Conservation (phyloP, 2,797 vertebrate genomes). For the Pterois miles region DNA sequence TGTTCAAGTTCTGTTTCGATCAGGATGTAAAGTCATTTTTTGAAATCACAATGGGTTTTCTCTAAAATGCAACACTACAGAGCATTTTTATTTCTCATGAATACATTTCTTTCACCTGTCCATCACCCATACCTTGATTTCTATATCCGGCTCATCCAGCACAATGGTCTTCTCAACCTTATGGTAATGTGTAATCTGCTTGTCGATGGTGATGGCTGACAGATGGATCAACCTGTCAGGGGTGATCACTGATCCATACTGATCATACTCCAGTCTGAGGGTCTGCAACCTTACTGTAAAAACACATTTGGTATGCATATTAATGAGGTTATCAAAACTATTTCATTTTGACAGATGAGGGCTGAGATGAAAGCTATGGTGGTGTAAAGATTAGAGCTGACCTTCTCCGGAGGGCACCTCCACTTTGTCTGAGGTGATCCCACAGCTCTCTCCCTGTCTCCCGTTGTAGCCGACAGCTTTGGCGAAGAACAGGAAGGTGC, state of each 20-base stretch:
- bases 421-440: constrained; percentile 72
- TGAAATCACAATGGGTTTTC: not conserved
- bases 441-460: constrained; percentile 77
- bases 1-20: not conserved
- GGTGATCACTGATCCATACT: constrained; percentile 81
- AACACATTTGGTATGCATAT: not conserved
- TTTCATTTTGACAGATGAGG: not conserved
- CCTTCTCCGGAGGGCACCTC: constrained; percentile 77
- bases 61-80: not conserved
- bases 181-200: constrained; percentile 57
- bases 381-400: constrained; percentile 48
- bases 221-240: constrained; percentile 89
- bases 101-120: not conserved
- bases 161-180: constrained; percentile 85
- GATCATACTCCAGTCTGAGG: constrained; percentile 82
- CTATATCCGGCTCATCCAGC: constrained; percentile 87
- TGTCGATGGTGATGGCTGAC: constrained; percentile 81
- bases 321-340: not conserved
- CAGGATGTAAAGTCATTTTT: not conserved
- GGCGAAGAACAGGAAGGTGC: constrained; percentile 82
- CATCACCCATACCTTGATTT: constrained; percentile 81
- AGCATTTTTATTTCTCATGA: not conserved
- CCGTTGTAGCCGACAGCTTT: constrained; percentile 83
- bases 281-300: constrained; percentile 73
- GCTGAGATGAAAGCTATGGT: not conserved